Evolutionary conservation across 2,797 vertebrate genomes (phyloP).

Genomic region (Rhinichthys osculus): DNA sequence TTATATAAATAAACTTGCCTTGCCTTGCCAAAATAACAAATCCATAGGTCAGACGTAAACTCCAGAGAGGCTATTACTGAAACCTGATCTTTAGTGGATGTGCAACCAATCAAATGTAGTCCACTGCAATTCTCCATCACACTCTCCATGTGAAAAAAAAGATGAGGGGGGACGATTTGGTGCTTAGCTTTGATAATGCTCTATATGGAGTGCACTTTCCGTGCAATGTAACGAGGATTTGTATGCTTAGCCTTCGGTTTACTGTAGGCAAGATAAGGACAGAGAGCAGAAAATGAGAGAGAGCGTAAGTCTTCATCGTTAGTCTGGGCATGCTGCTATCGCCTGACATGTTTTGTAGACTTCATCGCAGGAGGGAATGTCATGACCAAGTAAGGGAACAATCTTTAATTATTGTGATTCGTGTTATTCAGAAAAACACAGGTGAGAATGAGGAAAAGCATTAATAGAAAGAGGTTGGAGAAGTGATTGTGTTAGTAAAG

Average conservation of each 20-base stretch:
- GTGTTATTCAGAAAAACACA: background rate
- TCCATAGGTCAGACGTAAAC: slow-evolving; percentile 45
- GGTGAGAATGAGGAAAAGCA: background rate
- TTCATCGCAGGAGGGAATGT: slow-evolving; percentile 32
- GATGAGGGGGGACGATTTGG: slow-evolving; percentile 12
- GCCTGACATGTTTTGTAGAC: slow-evolving; percentile 42
- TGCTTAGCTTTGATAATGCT: slow-evolving; percentile 49
- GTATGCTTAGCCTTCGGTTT: slow-evolving; percentile 53
- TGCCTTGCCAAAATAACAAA: slow-evolving; percentile 33
- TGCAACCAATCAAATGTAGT: slow-evolving; percentile 59
- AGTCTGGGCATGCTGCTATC: slow-evolving; percentile 27
- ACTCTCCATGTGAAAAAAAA: slow-evolving; percentile 36
- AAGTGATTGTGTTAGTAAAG: slow-evolving; percentile 6
- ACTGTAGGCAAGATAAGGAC: slow-evolving; percentile 46
- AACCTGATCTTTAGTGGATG: slow-evolving; percentile 41
- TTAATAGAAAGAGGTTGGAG: background rate
- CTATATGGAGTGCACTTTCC: slow-evolving; percentile 31
- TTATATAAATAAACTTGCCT: too few species aligned
- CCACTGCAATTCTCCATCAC: slow-evolving; percentile 49
- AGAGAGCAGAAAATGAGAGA: slow-evolving; percentile 17
- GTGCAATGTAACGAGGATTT: slow-evolving; percentile 38
- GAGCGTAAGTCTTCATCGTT: slow-evolving; percentile 28
- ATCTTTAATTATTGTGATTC: slow-evolving; percentile 18
- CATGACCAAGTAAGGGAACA: slow-evolving; percentile 30
- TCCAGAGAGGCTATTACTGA: slow-evolving; percentile 52